Evolutionary conservation across 2,888 invertebrate genomes (phyloP).

Genomic region (Halocaridina rubra): DNA sequence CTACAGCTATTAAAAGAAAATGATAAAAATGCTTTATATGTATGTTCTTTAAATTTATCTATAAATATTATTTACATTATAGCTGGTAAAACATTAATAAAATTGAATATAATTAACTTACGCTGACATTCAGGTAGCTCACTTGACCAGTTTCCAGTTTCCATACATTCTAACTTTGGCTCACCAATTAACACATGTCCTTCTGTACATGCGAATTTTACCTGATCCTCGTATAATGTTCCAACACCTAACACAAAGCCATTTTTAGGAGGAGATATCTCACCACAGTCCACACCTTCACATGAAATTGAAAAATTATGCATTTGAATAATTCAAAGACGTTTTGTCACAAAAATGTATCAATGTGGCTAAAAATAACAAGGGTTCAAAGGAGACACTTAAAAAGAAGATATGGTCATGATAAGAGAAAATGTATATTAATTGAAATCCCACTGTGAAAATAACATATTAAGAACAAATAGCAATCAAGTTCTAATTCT

Average conservation of each 20-base stretch:
- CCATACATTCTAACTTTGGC: conserved; percentile 45
- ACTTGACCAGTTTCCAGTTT: conserved; percentile 60
- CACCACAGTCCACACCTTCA: conserved; percentile 53
- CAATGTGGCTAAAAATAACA: too few relatives aligned
- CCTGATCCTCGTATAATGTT: conserved; percentile 51
- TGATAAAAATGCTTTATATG: neutral
- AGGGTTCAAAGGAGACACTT: too few relatives aligned
- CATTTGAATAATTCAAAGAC: too few relatives aligned
- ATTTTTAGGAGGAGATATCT: conserved; percentile 47
- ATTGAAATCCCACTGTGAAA: too few relatives aligned
- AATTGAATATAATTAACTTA: too few relatives aligned
- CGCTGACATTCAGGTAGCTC: conserved; percentile 49
- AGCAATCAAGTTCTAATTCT: too few relatives aligned
- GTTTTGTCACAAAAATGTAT: too few relatives aligned
- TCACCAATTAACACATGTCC: conserved; percentile 58
- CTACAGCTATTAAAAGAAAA: conserved; percentile 24
- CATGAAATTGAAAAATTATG: neutral
- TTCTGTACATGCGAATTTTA: conserved; percentile 57
- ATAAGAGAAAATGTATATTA: too few relatives aligned
- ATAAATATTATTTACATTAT: neutral
- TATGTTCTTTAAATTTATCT: neutral
- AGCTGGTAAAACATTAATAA: neutral
- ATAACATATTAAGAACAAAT: too few relatives aligned
- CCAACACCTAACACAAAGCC: conserved; percentile 61
- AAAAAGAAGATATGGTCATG: too few relatives aligned